Evolutionary conservation across 2,113 vertebrate species (phyloP), one percentile per base, ranked within the genome.

Genomic region (Prunella himalayana): DNA sequence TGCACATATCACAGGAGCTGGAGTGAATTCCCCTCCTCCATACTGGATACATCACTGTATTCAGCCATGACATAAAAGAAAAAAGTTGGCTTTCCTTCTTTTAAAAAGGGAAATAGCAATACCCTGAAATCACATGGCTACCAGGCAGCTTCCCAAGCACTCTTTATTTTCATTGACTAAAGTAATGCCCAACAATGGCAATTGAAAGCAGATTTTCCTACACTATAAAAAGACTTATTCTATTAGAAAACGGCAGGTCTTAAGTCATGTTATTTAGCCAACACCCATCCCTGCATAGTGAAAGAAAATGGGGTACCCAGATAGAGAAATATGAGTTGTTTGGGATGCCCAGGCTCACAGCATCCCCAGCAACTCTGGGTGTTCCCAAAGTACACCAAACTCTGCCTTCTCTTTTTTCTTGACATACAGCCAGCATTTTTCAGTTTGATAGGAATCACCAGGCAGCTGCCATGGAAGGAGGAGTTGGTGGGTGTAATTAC

Each of bases 71-170:
- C 75, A 86, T 63, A 61, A 81, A 89, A 97, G 87, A 96, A 69
- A 91, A 92, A 94, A 70, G 22, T 50, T 92, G 96, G 84, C 73
- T 94, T 84, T 96, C 77, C 85, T 63, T 71, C 70, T 96, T 92
- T 85, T 79, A 76, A 47, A 90, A 93, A 83, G 69, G 90, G 54
- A 92, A 50, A 92, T 63, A 91, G 77, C n/a, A 72, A 54, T 90
- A 75, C 82, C 66, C 57, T 49, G 41, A 51, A 65, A 85, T 92
- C 61, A 82, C 77, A 27, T 65, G 24, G 61, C 61, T 93, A 84
- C 76, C 59, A 82, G 86, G 93, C 93, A 96, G 73, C 84, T 78
- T 86, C 88, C 90, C 90, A 86, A 91, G 57, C 60, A 71, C 70
- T 15, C 59, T 95, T 92, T 83, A 73, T 94, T 93, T 92, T 93